Percentiles rank a stretch among this genome's conserved stretches.
phyloP scores from a whole-genome alignment of 1,140 invertebrate species.

The Musca domestica region DNA sequence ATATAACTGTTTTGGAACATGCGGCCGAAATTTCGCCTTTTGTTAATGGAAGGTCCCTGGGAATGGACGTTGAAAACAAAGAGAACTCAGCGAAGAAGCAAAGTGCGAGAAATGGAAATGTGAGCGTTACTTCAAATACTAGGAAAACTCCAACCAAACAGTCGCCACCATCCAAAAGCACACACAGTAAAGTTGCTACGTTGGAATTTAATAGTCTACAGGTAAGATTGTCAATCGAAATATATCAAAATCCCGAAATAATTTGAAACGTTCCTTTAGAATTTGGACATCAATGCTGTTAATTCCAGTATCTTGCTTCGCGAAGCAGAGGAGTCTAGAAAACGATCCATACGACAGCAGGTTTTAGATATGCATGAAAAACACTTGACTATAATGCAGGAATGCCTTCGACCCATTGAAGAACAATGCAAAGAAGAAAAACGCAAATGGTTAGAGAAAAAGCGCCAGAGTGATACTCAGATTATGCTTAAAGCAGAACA shows the following conservation, averaged over 20 bases:
- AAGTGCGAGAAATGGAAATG: background rate
- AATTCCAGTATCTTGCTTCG: constrained; percentile 25
- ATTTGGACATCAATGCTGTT: constrained; percentile 18
- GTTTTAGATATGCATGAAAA: constrained; percentile 30
- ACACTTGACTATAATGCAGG: constrained; percentile 21
- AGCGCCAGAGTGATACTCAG: constrained; percentile 12
- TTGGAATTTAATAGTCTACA: constrained; percentile 1
- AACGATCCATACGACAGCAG: constrained; percentile 34
- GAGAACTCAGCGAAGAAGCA: background rate
- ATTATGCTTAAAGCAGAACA: constrained; percentile 36
- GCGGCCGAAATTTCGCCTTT: constrained; percentile 56
- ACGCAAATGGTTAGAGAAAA: constrained; percentile 24
- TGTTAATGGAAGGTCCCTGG: constrained; percentile 56
- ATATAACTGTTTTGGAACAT: constrained; percentile 55
- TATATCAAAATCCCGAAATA: background rate
- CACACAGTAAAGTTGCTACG: background rate
- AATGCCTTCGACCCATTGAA: background rate
- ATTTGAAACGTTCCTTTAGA: background rate
- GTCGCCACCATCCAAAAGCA: background rate
- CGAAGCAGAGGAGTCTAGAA: constrained; percentile 35
- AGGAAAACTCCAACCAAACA: background rate
- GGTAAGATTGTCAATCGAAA: background rate
- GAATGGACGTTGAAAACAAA: constrained; percentile 35
- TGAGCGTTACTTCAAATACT: background rate
- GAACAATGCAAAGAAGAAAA: background rate